These are phyloP conservation scores for Aphelocoma coerulescens DNA, from an alignment of 2,113 vertebrate species.

Conservation along the genomic window DNA sequence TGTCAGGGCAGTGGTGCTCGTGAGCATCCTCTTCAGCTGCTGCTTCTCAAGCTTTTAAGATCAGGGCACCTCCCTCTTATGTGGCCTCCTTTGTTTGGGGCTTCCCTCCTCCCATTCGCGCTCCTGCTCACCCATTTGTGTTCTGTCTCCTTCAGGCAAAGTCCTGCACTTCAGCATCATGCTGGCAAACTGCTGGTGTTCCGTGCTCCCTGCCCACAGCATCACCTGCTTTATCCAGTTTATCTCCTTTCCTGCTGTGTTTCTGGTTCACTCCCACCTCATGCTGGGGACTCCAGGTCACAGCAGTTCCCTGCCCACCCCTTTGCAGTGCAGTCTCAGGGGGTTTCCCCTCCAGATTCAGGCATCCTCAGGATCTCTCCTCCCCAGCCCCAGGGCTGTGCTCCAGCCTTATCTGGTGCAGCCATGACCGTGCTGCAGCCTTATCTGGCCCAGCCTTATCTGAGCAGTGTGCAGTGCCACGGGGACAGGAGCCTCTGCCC, in stretches of 20 bases:
- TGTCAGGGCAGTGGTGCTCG: not conserved
- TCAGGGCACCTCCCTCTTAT: not conserved
- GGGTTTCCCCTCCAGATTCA: accelerated
- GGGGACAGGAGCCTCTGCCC: not conserved
- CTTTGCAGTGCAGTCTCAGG: not conserved
- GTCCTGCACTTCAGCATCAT: not conserved
- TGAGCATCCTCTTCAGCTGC: not conserved
- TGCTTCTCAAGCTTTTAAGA: not conserved
- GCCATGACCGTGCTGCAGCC: not conserved
- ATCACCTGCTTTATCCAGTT: not conserved
- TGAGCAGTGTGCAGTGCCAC: not conserved
- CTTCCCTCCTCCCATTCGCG: not conserved
- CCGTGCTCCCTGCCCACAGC: not conserved
- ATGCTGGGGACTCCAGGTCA: not conserved
- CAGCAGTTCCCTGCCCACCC: not conserved
- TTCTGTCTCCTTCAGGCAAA: not conserved
- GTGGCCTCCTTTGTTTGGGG: not conserved
- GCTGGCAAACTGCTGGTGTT: not conserved
- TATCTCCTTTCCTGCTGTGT: not conserved
- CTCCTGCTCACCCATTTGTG: not conserved
- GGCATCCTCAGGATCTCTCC: not conserved
- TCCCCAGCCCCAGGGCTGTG: not conserved
- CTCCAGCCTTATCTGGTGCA: not conserved
- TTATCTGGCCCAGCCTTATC: not conserved
- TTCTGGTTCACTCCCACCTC: not conserved